These are phyloP conservation scores for Taenioides sp. DNA, from an alignment of 2,797 vertebrate species.

Conservation along the genomic window DNA sequence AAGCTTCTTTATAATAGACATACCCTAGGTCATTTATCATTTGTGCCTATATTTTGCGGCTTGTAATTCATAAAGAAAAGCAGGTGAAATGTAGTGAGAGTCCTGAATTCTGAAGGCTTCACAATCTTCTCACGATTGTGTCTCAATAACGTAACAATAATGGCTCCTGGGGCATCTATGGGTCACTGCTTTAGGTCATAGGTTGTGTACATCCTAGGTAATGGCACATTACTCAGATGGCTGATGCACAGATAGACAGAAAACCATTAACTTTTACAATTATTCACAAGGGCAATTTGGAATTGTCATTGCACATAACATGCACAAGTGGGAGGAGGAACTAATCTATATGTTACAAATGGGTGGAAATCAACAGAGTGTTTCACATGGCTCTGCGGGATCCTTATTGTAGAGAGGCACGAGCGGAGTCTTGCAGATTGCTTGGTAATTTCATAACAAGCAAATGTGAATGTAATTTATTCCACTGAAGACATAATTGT, in stretches of 20 bases:
- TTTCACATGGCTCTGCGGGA: not conserved
- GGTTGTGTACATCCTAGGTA: not conserved
- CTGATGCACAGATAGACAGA: not conserved
- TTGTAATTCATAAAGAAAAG: not conserved
- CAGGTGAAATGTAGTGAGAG: no score
- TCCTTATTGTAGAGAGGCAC: not conserved
- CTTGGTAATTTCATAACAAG: not conserved
- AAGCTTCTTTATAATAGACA: not conserved
- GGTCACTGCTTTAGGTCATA: not conserved
- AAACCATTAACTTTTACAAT: not conserved
- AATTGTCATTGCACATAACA: not conserved
- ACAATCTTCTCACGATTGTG: no score
- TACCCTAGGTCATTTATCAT: not conserved
- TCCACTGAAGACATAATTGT: not conserved
- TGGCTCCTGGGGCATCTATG: no score
- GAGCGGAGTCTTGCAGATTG: not conserved
- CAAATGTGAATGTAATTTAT: slow-evolving; percentile 2
- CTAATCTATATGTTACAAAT: not conserved
- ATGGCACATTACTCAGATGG: not conserved
- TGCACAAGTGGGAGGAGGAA: not conserved
- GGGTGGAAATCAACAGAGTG: not conserved
- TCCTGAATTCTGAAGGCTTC: no score
- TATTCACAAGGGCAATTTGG: slow-evolving; percentile 1
- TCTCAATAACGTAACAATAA: no score
- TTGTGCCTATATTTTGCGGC: not conserved